These are phyloP conservation scores for Nothobranchius furzeri DNA, from an alignment of 2,113 vertebrate species.

Conservation along the genomic window DNA sequence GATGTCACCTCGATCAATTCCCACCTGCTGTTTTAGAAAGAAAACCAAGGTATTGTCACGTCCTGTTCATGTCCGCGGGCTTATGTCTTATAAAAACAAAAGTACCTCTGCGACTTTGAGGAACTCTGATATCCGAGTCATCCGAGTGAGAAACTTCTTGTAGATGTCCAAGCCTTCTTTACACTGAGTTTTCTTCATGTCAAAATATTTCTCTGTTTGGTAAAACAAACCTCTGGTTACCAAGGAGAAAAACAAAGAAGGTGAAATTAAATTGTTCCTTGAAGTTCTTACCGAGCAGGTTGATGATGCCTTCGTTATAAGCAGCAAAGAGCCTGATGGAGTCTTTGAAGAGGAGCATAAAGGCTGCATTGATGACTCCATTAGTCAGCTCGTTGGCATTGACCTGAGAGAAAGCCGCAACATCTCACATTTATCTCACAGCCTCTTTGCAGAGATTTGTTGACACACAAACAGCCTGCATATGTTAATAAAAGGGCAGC, in stretches of 20 bases:
- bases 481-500: slow-evolving; percentile 2
- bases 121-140: slow-evolving; percentile 98
- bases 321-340: slow-evolving; percentile 98
- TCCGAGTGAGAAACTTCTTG: slow-evolving; percentile 98
- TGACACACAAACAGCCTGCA: slow-evolving; percentile 20
- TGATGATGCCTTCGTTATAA: slow-evolving; percentile 99
- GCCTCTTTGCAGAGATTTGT: slow-evolving; percentile 10
- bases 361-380: slow-evolving; percentile 98
- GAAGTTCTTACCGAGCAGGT: slow-evolving; percentile 88
- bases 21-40: slow-evolving; percentile 88
- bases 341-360: slow-evolving; percentile 99
- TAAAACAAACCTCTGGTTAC: neutral
- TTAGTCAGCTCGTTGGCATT: slow-evolving; percentile 99
- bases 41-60: neutral
- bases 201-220: slow-evolving; percentile 95
- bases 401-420: slow-evolving; percentile 80
- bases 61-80: neutral
- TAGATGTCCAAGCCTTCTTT: slow-evolving; percentile 99
- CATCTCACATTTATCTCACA: slow-evolving; percentile 34
- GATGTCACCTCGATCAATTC: slow-evolving; percentile 98
- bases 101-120: slow-evolving; percentile 98
- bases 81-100: neutral
- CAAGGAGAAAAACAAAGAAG: neutral
- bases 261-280: neutral
- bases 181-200: slow-evolving; percentile 99